These are phyloP conservation scores for Echinarachnius parma DNA, from an alignment of 53 echinoderm and acorn worm species.

Conservation along the genomic window DNA sequence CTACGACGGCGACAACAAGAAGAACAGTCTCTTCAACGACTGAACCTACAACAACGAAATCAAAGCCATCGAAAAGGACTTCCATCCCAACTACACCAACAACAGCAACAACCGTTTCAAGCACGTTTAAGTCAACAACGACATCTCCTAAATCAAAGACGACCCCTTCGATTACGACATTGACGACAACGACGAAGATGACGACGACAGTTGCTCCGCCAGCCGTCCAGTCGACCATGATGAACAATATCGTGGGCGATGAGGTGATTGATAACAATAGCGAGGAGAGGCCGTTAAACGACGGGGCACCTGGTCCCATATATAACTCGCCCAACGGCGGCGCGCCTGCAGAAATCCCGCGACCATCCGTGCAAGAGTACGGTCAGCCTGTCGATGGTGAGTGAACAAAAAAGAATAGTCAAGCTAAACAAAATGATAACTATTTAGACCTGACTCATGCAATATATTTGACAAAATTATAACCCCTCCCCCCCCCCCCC, in stretches of 20 bases:
- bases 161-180: too few species aligned
- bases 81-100: slow-evolving; percentile 7
- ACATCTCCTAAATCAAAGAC: not conserved
- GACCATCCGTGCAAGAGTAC: slow-evolving; percentile 11
- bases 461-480: too few species aligned
- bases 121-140: slow-evolving; percentile 20
- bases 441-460: too few species aligned
- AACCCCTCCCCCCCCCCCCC: too few species aligned
- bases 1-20: not conserved
- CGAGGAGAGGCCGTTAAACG: slow-evolving; percentile 7
- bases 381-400: slow-evolving; percentile 26
- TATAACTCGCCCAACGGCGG: not conserved
- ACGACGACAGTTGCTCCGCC: slow-evolving; percentile 11
- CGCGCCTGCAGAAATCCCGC: slow-evolving; percentile 2
- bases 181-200: not conserved
- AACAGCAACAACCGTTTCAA: not conserved
- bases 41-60: not conserved
- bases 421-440: too few species aligned
- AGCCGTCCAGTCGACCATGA: slow-evolving; percentile 2
- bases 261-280: slow-evolving; percentile 11
- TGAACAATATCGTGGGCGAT: slow-evolving; percentile 18
- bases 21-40: slow-evolving; percentile 1
- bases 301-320: not conserved
- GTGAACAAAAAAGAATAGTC: too few species aligned
- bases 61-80: too few species aligned